phyloP scores from a whole-genome alignment of 2,113 vertebrate genomes.

The Carollia perspicillata region DNA sequence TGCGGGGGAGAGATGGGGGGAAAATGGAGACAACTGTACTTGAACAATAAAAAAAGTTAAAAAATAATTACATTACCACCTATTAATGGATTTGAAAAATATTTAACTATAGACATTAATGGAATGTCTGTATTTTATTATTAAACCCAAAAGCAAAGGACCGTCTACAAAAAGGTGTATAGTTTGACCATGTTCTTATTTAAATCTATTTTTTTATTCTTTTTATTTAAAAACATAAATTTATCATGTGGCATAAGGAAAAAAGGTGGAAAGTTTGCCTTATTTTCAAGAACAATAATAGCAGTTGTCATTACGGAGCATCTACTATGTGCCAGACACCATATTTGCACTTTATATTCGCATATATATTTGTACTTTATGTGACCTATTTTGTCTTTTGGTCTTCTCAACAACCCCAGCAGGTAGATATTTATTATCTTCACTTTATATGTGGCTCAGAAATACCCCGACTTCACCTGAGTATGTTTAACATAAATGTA shows the following conservation, averaged over 20 bases:
- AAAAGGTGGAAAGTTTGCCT: not conserved
- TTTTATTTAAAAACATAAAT: slow-evolving; percentile 7
- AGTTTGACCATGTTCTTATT: not conserved
- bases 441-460: not conserved
- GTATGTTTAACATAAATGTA: not conserved
- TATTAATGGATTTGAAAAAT: not conserved
- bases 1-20: too few species aligned
- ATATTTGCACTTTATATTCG: not conserved
- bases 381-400: slow-evolving; percentile 17
- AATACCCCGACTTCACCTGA: not conserved
- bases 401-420: not conserved
- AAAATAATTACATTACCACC: not conserved
- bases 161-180: not conserved
- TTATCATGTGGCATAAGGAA: not conserved
- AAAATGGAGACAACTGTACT: too few species aligned
- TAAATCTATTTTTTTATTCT: slow-evolving; percentile 8
- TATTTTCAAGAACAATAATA: not conserved
- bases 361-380: not conserved
- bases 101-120: not conserved
- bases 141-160: not conserved
- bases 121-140: not conserved
- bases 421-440: not conserved
- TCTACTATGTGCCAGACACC: not conserved
- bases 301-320: not conserved
- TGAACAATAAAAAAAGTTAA: too few species aligned